These are phyloP conservation scores for Ceratoteleas bidentatus DNA, from an alignment of 1,140 invertebrate species.

Conservation along the genomic window DNA sequence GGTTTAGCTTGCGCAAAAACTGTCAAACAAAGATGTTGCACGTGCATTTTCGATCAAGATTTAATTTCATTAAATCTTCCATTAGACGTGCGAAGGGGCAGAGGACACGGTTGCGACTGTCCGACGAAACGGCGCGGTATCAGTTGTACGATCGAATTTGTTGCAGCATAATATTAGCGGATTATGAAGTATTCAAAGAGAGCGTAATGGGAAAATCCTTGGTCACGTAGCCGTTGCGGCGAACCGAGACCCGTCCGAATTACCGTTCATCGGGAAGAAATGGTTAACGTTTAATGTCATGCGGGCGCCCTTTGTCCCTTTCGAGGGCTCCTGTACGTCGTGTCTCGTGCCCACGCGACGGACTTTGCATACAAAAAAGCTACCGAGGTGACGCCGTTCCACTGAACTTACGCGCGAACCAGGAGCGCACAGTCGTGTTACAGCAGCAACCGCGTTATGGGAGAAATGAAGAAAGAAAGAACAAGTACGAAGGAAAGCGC, in stretches of 20 bases:
- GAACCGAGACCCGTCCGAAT: constrained; percentile 65
- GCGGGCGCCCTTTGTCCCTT: constrained; percentile 77
- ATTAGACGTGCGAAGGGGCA: too few species aligned
- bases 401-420: constrained; percentile 32
- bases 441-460: neutral
- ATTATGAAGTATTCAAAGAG: constrained; percentile 68
- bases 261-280: constrained; percentile 70
- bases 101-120: too few species aligned
- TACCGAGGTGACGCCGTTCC: constrained; percentile 51
- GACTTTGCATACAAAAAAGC: constrained; percentile 74
- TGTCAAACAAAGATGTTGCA: too few species aligned
- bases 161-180: constrained; percentile 34
- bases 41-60: neutral
- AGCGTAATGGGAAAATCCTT: constrained; percentile 67
- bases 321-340: constrained; percentile 73
- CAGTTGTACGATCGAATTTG: constrained; percentile 28
- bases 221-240: constrained; percentile 73
- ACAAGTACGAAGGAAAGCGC: constrained; percentile 55
- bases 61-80: neutral
- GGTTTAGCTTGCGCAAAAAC: too few species aligned
- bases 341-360: constrained; percentile 61
- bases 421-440: constrained; percentile 36
- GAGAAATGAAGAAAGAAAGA: constrained; percentile 43
- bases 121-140: constrained; percentile 25
- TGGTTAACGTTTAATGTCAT: constrained; percentile 78